Evolutionary conservation across 1,140 invertebrate species (phyloP), one percentile per base, ranked within the genome.

Genomic region (Hormaphis cornu): DNA sequence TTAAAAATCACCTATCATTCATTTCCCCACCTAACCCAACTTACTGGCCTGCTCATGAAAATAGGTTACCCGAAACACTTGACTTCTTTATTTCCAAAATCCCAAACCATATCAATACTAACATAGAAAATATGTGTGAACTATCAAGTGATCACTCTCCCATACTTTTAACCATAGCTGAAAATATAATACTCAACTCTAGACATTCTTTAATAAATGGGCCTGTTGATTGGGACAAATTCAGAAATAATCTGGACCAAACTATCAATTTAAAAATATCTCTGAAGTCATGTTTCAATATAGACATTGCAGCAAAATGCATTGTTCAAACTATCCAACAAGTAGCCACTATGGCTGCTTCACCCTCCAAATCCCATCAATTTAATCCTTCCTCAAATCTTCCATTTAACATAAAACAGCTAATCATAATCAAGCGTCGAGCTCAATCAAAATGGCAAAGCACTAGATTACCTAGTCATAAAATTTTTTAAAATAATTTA

Each of bases 21-120:
- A 24, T 76, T 28, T 74, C 75, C 26, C 73, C 75, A n/a, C 75
- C 74, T 24, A 75, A 70, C 72, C 78, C 77, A 33, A 81, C 79
- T 0, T 78, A 78, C 71, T 80, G 78, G 53, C 76, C 73, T n/a
- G 75, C 75, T 40, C 78, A 75, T 16, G 50, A 52, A 20, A 72
- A 74, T 5, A 78, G 72, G 71, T 75, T 69, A 2, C 77, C 77
- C 0, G 77, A 79, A 30, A 74, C 75, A 0, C 71, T 79, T 3
- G 79, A 74, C 7, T 81, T 71, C 20, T 74, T 76, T 33, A 69
- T 79, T 33, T 70, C 63, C 30, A 50, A 50, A 50, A 50, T 50
- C 16, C 18, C 46, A 50, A 50, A 50, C 46, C 46, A 50, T 20
- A 72, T 71, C 16, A 73, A 73, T 37, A 53, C 72, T 0, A 48